Percentiles rank a stretch among this genome's conserved stretches.
phyloP scores from a whole-genome alignment of 2,797 vertebrate genomes.

The Danio albolineatus region DNA sequence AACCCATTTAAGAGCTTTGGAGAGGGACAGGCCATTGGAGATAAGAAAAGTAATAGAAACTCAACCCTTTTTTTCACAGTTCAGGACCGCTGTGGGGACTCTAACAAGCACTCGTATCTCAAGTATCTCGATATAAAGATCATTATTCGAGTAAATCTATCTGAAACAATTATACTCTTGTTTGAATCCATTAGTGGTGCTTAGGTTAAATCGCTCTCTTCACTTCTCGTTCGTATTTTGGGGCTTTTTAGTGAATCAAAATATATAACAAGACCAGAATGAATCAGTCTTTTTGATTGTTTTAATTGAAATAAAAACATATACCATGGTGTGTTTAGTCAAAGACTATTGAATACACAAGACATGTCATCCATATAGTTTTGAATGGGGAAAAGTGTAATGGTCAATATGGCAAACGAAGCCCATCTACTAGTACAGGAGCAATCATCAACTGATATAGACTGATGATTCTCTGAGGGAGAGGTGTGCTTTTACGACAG shows the following conservation, averaged over 20 bases:
- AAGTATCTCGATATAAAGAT: constrained; percentile 18
- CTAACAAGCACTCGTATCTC: neutral
- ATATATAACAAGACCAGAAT: too few relatives aligned
- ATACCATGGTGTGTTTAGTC: too few relatives aligned
- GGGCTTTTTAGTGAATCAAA: neutral
- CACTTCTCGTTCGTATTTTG: neutral
- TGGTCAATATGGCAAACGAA: too few relatives aligned
- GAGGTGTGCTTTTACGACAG: too few relatives aligned
- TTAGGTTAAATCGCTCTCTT: neutral
- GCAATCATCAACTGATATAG: too few relatives aligned
- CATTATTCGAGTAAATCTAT: constrained; percentile 1
- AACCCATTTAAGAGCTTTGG: constrained; percentile 30
- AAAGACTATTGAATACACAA: too few relatives aligned
- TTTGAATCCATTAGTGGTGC: neutral
- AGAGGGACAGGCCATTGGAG: constrained; percentile 16
- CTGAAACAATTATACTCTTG: neutral
- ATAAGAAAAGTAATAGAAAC: constrained; percentile 43
- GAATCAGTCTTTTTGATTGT: too few relatives aligned
- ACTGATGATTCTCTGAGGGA: too few relatives aligned
- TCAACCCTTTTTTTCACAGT: constrained; percentile 36
- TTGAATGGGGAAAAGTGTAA: too few relatives aligned
- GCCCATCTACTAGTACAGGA: too few relatives aligned
- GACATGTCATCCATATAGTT: too few relatives aligned
- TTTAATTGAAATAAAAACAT: too few relatives aligned
- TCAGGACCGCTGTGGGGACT: constrained; percentile 2